Evolutionary conservation across 2,797 vertebrate species (phyloP).

Genomic region (Nyctalus aviator): DNA sequence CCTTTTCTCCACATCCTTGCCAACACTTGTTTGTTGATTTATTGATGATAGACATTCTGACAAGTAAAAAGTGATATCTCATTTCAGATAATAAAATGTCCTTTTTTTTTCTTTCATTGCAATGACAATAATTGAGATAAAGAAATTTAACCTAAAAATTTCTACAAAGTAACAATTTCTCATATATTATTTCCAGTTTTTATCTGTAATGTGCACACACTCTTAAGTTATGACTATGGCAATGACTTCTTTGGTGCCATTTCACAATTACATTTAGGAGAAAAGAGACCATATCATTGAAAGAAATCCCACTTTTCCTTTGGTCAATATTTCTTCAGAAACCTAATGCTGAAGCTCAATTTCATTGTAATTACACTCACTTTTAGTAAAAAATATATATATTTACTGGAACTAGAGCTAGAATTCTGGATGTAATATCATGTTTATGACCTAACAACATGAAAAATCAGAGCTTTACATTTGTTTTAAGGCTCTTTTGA

Average conservation of each 20-base stretch:
- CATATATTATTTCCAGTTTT: slow-evolving; percentile 46
- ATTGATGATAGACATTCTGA: neutral
- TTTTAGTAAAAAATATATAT: slow-evolving; percentile 26
- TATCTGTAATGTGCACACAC: slow-evolving; percentile 48
- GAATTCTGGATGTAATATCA: slow-evolving; percentile 45
- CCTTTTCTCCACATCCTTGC: neutral
- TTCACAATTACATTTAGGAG: slow-evolving; percentile 54
- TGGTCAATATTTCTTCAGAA: slow-evolving; percentile 67
- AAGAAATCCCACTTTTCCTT: slow-evolving; percentile 63
- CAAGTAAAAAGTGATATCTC: neutral
- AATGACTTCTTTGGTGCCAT: slow-evolving; percentile 44
- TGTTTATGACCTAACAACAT: neutral
- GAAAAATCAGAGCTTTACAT: neutral
- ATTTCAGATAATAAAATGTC: slow-evolving; percentile 45
- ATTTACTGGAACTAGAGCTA: slow-evolving; percentile 5
- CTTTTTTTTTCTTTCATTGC: neutral
- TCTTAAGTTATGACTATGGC: neutral
- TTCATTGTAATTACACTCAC: slow-evolving; percentile 70
- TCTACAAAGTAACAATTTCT: slow-evolving; percentile 3
- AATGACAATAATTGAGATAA: neutral
- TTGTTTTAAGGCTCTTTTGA: neutral
- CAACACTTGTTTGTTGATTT: neutral
- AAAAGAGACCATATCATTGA: slow-evolving; percentile 63
- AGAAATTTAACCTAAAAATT: slow-evolving; percentile 20
- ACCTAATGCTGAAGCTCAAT: slow-evolving; percentile 38